Evolutionary conservation across 2,113 vertebrate genomes (phyloP).

Genomic region (Corythaixoides concolor): DNA sequence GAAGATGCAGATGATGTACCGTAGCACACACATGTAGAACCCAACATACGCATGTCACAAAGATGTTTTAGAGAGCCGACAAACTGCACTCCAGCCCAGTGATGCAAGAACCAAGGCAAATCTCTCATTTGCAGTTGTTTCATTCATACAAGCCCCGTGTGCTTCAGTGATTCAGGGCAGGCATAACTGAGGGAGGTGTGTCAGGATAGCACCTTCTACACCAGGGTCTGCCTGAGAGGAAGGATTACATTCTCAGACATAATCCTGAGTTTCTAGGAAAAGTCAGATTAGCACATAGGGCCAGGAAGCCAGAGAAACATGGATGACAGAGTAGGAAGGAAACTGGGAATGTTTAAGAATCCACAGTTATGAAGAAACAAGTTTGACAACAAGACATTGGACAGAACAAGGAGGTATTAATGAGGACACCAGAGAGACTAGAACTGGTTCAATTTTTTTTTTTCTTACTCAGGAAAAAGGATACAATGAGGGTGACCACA

Average conservation of each 20-base stretch:
- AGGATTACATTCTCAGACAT: background rate
- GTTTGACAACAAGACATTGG: background rate
- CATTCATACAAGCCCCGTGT: background rate
- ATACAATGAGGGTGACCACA: background rate
- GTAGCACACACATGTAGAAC: background rate
- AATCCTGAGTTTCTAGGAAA: background rate
- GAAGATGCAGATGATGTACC: background rate
- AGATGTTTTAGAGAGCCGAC: background rate
- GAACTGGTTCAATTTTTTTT: background rate
- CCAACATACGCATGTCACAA: background rate
- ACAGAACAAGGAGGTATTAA: background rate
- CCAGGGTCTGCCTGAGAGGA: background rate
- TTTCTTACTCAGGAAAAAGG: background rate
- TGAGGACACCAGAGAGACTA: background rate
- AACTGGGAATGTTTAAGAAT: background rate
- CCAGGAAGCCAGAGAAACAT: background rate
- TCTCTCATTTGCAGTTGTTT: background rate
- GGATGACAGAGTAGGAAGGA: background rate
- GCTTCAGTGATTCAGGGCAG: background rate
- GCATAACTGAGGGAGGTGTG: background rate
- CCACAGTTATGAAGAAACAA: background rate
- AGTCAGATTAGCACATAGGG: background rate
- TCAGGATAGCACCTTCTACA: background rate
- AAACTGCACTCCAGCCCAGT: background rate
- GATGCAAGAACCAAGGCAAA: background rate